These are phyloP conservation scores for Girardinus metallicus DNA, from an alignment of 2,797 vertebrate genomes.

Conservation along the genomic window DNA sequence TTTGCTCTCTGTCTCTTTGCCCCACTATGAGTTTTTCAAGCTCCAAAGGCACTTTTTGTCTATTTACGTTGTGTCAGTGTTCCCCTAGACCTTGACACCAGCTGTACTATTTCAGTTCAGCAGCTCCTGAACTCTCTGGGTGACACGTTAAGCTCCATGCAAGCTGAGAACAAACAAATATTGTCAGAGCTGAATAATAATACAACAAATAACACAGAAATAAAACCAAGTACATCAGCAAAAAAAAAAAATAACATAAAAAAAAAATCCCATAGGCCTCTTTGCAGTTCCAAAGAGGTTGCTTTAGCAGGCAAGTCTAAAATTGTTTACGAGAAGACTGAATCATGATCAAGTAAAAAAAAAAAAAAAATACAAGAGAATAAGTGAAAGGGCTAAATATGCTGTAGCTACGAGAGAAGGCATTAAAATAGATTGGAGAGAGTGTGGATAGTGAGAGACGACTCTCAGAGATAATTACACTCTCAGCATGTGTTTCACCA, in stretches of 20 bases:
- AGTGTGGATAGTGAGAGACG: slow-evolving; percentile 36
- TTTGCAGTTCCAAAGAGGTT: slow-evolving; percentile 22
- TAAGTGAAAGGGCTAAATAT: slow-evolving; percentile 33
- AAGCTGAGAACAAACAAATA: slow-evolving; percentile 44
- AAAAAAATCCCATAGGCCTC: slow-evolving; percentile 34
- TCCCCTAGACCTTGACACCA: slow-evolving; percentile 57
- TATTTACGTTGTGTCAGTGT: slow-evolving; percentile 10
- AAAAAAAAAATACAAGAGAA: slow-evolving; percentile 11
- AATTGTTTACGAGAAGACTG: slow-evolving; percentile 41
- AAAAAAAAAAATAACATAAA: slow-evolving; percentile 46
- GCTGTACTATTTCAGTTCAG: slow-evolving; percentile 68
- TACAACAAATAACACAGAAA: slow-evolving; percentile 14
- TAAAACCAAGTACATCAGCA: slow-evolving; percentile 46
- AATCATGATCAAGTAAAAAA: slow-evolving; percentile 37
- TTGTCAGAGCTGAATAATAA: slow-evolving; percentile 16
- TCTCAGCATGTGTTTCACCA: slow-evolving; percentile 48
- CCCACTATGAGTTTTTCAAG: not conserved
- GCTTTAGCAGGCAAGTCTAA: slow-evolving; percentile 30
- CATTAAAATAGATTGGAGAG: slow-evolving; percentile 52
- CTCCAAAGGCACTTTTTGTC: slow-evolving; percentile 3
- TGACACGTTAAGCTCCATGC: slow-evolving; percentile 39
- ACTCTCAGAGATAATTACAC: slow-evolving; percentile 53
- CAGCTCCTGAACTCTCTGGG: slow-evolving; percentile 57
- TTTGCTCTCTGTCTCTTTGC: slow-evolving; percentile 18
- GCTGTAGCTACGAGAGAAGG: slow-evolving; percentile 34